These are phyloP conservation scores for Eciton burchellii DNA, from an alignment of 1,140 invertebrate species.

Conservation along the genomic window DNA sequence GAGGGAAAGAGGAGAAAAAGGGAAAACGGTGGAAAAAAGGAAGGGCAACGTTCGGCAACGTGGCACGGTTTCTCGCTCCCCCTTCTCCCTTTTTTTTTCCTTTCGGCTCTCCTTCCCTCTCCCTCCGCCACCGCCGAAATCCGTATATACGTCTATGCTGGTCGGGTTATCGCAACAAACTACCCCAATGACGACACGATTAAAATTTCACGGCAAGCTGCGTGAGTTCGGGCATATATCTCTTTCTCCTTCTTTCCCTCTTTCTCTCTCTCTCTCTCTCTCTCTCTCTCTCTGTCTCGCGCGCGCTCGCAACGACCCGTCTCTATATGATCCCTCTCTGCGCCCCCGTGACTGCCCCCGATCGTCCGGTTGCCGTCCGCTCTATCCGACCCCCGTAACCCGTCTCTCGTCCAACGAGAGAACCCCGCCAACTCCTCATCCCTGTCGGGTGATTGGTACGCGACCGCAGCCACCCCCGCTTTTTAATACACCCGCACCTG, in stretches of 20 bases:
- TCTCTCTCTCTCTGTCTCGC: conserved; percentile 44
- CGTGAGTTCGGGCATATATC: conserved; percentile 75
- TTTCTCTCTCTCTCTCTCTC: conserved; percentile 42
- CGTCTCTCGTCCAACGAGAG: conserved; percentile 56
- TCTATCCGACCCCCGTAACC: conserved; percentile 60
- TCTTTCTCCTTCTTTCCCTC: conserved; percentile 34
- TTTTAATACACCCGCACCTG: conserved; percentile 82
- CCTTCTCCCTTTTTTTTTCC: conserved; percentile 32
- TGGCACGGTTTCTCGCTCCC: conserved; percentile 37
- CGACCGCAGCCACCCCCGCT: conserved; percentile 81
- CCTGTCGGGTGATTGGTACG: conserved; percentile 80
- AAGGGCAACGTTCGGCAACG: conserved; percentile 24
- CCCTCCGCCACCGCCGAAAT: too few species aligned
- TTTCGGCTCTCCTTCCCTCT: too few species aligned
- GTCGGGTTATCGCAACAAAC: conserved; percentile 82
- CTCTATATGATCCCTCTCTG: conserved; percentile 77
- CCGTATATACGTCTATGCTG: conserved; percentile 75
- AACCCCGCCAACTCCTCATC: conserved; percentile 64
- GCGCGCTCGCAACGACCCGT: conserved; percentile 65
- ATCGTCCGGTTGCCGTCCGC: conserved; percentile 67
- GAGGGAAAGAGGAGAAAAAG: conserved; percentile 14
- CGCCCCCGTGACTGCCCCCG: conserved; percentile 69
- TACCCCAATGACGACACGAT: conserved; percentile 83
- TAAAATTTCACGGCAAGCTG: conserved; percentile 81
- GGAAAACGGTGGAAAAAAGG: conserved; percentile 27